Conservation (phyloP, 1,140 invertebrate genomes). For the Delia radicum region DNA sequence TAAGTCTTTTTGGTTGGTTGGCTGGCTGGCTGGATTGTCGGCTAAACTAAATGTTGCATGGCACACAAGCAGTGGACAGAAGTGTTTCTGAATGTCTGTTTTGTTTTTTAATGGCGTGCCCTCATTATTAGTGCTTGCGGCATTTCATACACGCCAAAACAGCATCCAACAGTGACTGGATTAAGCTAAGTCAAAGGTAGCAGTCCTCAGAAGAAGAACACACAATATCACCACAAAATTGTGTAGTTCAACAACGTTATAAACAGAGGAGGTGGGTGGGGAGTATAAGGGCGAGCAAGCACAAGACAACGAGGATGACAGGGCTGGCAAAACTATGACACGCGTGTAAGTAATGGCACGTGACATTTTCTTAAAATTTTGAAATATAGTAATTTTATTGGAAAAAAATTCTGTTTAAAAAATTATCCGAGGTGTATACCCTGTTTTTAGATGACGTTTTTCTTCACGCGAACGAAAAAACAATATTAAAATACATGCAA, state of each 20-base stretch:
- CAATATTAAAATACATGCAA: no score
- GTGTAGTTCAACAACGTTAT: no score
- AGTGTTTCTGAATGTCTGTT: constrained; percentile 20
- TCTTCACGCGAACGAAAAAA: no score
- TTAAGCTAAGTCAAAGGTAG: background rate
- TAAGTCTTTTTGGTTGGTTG: background rate
- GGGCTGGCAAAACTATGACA: no score
- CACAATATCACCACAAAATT: background rate
- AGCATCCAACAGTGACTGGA: constrained; percentile 37
- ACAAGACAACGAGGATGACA: background rate
- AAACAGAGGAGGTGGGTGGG: background rate
- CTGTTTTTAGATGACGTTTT: no score
- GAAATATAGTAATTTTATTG: no score
- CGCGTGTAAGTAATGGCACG: no score
- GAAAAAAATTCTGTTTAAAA: no score
- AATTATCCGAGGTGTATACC: no score
- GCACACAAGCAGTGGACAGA: constrained; percentile 6
- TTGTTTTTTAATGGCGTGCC: constrained; percentile 27
- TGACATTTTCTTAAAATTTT: no score
- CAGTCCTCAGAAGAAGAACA: background rate
- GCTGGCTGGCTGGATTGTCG: background rate
- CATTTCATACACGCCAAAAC: constrained; percentile 29
- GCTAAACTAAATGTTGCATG: background rate
- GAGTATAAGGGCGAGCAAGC: background rate
- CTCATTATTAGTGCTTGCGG: background rate